These are phyloP conservation scores for Epinotia ramella DNA, from an alignment of 2,888 invertebrate genomes.

Conservation along the genomic window DNA sequence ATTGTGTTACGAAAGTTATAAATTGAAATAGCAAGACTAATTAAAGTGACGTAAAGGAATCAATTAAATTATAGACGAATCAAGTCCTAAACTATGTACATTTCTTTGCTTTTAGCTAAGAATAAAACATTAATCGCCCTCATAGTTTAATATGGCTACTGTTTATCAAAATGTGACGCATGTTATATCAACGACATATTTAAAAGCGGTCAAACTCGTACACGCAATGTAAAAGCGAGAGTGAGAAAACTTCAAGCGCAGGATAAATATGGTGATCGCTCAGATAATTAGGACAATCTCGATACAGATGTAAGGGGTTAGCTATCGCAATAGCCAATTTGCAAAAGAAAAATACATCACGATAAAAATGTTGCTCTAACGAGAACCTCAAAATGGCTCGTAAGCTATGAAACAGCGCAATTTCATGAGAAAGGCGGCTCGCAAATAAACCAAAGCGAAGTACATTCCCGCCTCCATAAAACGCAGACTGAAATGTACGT, in stretches of 20 bases:
- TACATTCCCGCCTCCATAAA: constrained; percentile 83
- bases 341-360: constrained; percentile 70
- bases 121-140: too few species aligned
- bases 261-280: constrained; percentile 47
- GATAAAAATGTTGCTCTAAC: constrained; percentile 77
- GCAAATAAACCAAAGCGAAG: constrained; percentile 82
- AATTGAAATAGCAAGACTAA: background rate
- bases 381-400: constrained; percentile 79
- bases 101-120: too few species aligned
- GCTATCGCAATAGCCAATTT: constrained; percentile 66
- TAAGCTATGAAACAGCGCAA: constrained; percentile 83
- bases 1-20: too few species aligned
- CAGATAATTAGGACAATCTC: constrained; percentile 8
- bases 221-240: background rate
- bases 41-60: background rate
- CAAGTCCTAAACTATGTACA: background rate
- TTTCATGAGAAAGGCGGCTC: constrained; percentile 81
- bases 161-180: background rate
- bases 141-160: too few species aligned
- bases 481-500: constrained; percentile 81
- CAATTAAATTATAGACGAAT: background rate
- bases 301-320: constrained; percentile 60
- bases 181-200: background rate
- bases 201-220: background rate
- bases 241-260: constrained; percentile 46